Base-by-base conservation (phyloP, 2,888 invertebrate genomes). In the Drosophila pegasa region DNA sequence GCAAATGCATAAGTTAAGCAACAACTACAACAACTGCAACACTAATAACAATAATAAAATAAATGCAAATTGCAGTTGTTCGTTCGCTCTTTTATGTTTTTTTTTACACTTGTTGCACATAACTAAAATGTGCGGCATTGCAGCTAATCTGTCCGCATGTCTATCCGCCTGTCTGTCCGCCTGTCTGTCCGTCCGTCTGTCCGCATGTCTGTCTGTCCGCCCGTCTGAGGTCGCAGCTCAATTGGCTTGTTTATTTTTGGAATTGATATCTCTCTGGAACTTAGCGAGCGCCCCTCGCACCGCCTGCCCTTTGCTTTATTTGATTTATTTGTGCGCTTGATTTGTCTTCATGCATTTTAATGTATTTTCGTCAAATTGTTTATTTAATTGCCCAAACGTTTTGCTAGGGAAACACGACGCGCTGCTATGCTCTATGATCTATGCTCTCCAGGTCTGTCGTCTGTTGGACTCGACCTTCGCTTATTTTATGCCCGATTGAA, bases 331-430 rank as follows among this genome's bases (percentile, higher is more conserved):
- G 69, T 56, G 20, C 16, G 62, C 50, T 58, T 68, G 60, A 45
- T 52, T 68, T 63, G 69, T 75, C 72, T 75, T 48, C 72, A 64
- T 79, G 82, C 79, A 84, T 84, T 84, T 84, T 73, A 82, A 82
- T 80, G 51, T 68, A 45, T 65, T 70, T 72, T 41, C 64, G 65
- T 71, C 52, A 66, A 71, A 67, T 67, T 71, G 80, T 66, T 69
- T 54, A 71, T 63, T 81, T 75, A 84, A 79, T 82, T 83, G 65
- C 62, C 59, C 70, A 68, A 82, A 64, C 63, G 66, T 43, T 68
- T 59, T 33, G 55, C 27, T 16, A 16, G 50, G 48, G 48, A 67
- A 57, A 55, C 40, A 37, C 45, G 18, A 52, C 27, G 37, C 35
- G 45, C 47, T 52, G 18, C 25, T 25, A 16, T 22, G 20, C 40